Evolutionary conservation across 2,113 vertebrate species (phyloP), one percentile per base, ranked within the genome.

Genomic region (Gavialis gangeticus): DNA sequence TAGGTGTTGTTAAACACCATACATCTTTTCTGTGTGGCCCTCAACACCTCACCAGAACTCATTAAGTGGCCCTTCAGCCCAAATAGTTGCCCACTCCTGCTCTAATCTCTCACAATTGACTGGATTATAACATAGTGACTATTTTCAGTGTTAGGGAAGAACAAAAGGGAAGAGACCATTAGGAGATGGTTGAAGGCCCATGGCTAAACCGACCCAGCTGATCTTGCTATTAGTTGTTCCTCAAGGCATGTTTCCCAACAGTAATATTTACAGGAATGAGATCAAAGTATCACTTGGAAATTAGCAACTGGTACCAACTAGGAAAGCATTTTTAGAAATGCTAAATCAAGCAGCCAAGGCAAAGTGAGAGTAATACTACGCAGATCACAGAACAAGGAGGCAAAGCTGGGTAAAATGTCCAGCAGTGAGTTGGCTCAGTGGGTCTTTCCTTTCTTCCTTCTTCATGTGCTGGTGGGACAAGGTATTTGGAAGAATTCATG

Each of bases 241-340:
- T 91, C 82, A 63, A 69, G 55, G 78, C 63, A 75, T 78, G 56
- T 95, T 94, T 94, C 69, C 85, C 86, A 91, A 66, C n/a, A 24
- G 75, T 69, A 75, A 95, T 85, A 94, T 91, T 85, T 89, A 64
- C 77, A 95, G 67, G 82, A 91, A 95, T 91, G 89, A 34, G 3
- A 95, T 94, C 85, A 93, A 95, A 96, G 93, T 88, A 93, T 84
- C 87, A 95, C 96, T 95, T 94, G 80, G 90, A 91, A 94, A 91
- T 95, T 37, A 73, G 19, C 13, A 21, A 46, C 30, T 46, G 22
- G 34, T 37, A 25, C 34, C 34, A 34, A 34, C 5, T 46, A 37
- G 30, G 12, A 73, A 46, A 46, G 46, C 46, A 46, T 46, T 46
- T 46, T 46, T 9, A 46, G 8, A 46, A 46, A 46, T 46, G 46